phyloP scores from a whole-genome alignment of 1,140 invertebrate genomes.

The Vanessa tameamea region DNA sequence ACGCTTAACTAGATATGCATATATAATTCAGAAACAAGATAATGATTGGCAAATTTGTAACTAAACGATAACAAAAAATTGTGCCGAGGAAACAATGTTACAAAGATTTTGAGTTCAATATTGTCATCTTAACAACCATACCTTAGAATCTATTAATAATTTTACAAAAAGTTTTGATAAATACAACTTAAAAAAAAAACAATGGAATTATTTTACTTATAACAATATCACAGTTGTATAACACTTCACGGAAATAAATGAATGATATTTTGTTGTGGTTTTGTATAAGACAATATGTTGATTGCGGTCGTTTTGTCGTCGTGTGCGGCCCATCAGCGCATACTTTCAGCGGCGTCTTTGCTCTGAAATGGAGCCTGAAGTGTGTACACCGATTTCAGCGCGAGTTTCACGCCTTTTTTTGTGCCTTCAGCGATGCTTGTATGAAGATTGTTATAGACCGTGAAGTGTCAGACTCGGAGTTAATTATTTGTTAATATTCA shows the following conservation, averaged over 20 bases:
- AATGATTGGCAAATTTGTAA: slow-evolving; percentile 26
- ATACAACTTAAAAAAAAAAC: not conserved
- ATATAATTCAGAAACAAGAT: slow-evolving; percentile 30
- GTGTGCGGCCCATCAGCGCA: slow-evolving; percentile 73
- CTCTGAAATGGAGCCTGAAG: slow-evolving; percentile 69
- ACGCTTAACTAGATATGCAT: slow-evolving; percentile 42
- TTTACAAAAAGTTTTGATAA: too few relatives aligned
- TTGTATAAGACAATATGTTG: slow-evolving; percentile 25
- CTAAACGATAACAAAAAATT: slow-evolving; percentile 22
- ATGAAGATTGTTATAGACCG: slow-evolving; percentile 61
- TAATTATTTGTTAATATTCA: slow-evolving; percentile 49
- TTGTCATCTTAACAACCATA: too few relatives aligned
- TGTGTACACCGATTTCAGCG: slow-evolving; percentile 69
- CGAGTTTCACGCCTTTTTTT: slow-evolving; percentile 75
- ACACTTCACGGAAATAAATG: slow-evolving; percentile 29
- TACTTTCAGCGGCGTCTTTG: slow-evolving; percentile 72
- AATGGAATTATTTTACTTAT: not conserved
- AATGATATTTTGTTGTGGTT: slow-evolving; percentile 32
- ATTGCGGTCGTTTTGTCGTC: slow-evolving; percentile 37
- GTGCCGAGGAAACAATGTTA: not conserved
- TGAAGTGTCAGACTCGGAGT: slow-evolving; percentile 62
- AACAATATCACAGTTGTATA: slow-evolving; percentile 14
- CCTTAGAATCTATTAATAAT: too few relatives aligned
- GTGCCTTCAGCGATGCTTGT: slow-evolving; percentile 43
- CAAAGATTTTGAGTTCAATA: not conserved